Evolutionary conservation across 2,113 vertebrate genomes (phyloP), one percentile per base, ranked within the genome.

Genomic region (Psittacus erithacus): DNA sequence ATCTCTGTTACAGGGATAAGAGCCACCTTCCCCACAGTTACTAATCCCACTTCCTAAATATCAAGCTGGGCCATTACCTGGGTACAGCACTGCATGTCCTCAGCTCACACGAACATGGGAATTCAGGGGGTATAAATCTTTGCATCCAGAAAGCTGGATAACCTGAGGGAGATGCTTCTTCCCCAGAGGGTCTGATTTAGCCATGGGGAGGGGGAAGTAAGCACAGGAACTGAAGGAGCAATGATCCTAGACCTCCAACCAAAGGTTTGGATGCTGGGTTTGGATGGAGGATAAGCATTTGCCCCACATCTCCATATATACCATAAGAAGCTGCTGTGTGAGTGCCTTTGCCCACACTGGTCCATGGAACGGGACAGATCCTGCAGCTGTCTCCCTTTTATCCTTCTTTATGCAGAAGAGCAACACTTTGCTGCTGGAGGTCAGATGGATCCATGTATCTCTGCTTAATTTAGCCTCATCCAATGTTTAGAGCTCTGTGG

Each of bases 231-330:
- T 17, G 47, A 31, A 8, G 38, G 17, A 24, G 12, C 2, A 3
- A 28, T 2, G 15, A 20, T 28, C 14, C 22, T 3, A 44, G 7
- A 38, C 35, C 25, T n/a, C 27, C 46, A 16, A 8, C 63, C 41
- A 22, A 53, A 62, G 44, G 24, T 49, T 4, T 65, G 41, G 57
- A 8, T 11, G 4, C 64, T 31, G 24, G 3, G 13, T 41, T 22
- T 16, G 70, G 92, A 4, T 5, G 53, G 35, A 65, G 75, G 33
- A n/a, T 19, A 44, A 60, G 22, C 55, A 28, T 39, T 3, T 28
- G 11, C 25, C 27, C n/a, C 0, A 4, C 2, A 1, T 9, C 49
- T 5, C 52, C 3, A 0, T 4, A 44, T 11, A 44, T 1, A 5
- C 31, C 46, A 3, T 47, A 20, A 41, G 3, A 16, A 35, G 24